These are phyloP conservation scores for Ophioninae sp. DNA, from an alignment of 2,888 invertebrate genomes.

Conservation along the genomic window DNA sequence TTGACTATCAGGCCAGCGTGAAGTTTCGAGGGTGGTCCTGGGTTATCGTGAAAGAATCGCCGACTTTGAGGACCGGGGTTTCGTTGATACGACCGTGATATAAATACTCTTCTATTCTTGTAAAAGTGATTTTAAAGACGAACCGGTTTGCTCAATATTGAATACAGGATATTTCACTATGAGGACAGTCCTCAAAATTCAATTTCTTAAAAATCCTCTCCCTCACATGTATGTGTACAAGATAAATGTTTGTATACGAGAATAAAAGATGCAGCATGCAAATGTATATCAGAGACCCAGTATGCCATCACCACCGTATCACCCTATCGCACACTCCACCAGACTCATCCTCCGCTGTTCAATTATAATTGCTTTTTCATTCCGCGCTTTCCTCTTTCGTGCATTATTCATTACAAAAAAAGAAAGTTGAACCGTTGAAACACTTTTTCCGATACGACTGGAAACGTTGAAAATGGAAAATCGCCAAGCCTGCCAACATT, in stretches of 20 bases:
- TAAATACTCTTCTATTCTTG: not conserved
- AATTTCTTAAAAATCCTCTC: not conserved
- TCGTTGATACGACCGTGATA: not conserved
- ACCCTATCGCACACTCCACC: slow-evolving; percentile 13
- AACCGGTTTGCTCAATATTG: not conserved
- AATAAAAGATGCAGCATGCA: not conserved
- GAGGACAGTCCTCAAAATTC: not conserved
- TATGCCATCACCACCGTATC: slow-evolving; percentile 29
- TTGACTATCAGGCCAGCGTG: not conserved
- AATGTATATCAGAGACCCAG: not conserved
- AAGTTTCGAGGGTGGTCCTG: not conserved
- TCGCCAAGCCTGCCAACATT: slow-evolving; percentile 11
- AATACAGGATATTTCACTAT: not conserved
- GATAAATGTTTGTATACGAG: not conserved
- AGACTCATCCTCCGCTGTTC: slow-evolving; percentile 37
- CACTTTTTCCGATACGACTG: not conserved
- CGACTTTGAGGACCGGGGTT: not conserved
- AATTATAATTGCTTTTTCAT: slow-evolving; percentile 56
- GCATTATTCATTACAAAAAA: slow-evolving; percentile 12
- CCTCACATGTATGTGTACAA: not conserved
- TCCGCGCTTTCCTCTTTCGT: not conserved
- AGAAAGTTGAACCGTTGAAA: not conserved
- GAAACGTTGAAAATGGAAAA: not conserved
- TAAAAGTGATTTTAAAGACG: not conserved
- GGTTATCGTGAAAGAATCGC: not conserved